Conservation (phyloP, 2,113 vertebrate species). For the Andinoacara biseriatus region DNA sequence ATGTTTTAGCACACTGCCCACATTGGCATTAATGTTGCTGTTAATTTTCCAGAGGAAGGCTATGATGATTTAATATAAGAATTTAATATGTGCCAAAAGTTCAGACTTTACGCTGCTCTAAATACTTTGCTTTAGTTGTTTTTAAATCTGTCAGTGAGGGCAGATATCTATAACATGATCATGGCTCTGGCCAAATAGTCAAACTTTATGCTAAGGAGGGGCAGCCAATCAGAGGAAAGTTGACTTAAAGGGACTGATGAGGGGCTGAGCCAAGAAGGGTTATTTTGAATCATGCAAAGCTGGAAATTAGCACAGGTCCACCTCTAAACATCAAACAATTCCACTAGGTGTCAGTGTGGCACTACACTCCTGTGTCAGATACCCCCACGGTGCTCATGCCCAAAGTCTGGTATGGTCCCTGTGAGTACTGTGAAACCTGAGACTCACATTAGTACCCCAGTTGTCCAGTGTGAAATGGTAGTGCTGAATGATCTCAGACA, state of each 20-base stretch:
- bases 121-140: too few relatives aligned
- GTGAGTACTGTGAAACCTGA: constrained; percentile 40
- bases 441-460: constrained; percentile 4
- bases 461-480: not conserved
- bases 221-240: not conserved
- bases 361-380: not conserved
- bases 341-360: constrained; percentile 66
- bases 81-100: too few relatives aligned
- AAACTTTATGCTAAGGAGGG: not conserved
- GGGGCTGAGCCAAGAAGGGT: not conserved
- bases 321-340: not conserved
- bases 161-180: too few relatives aligned
- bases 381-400: not conserved
- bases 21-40: too few relatives aligned
- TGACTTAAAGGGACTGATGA: not conserved
- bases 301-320: not conserved
- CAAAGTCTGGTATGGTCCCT: constrained; percentile 6
- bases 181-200: not conserved
- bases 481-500: not conserved
- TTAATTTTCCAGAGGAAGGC: too few relatives aligned
- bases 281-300: not conserved
- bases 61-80: too few relatives aligned
- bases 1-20: too few relatives aligned
- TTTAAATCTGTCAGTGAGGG: too few relatives aligned
- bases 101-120: too few relatives aligned